Evolutionary conservation across 2,888 invertebrate species (phyloP).

Genomic region (Polydrusus tereticollis): DNA sequence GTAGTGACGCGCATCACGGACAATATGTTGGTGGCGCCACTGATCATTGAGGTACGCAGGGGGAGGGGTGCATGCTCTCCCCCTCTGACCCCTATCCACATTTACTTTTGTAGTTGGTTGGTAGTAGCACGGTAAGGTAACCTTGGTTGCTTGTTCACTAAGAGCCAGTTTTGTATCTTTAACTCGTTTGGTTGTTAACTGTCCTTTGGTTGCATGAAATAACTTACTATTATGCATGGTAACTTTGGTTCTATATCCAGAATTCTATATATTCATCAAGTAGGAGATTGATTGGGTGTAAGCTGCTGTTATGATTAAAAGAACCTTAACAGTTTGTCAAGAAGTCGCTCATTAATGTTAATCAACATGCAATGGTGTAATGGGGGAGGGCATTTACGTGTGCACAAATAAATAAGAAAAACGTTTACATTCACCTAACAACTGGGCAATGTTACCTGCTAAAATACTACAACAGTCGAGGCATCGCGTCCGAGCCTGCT

Average conservation of each 20-base stretch:
- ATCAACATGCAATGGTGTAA: too few species aligned
- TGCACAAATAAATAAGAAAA: too few species aligned
- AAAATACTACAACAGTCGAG: too few species aligned
- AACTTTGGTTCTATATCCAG: background rate
- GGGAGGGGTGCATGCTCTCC: conserved; percentile 39
- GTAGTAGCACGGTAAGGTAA: conserved; percentile 35
- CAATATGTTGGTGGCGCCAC: conserved; percentile 87
- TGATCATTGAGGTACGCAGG: conserved; percentile 88
- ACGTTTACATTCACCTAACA: too few species aligned
- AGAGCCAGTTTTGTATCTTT: background rate
- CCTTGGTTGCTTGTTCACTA: conserved; percentile 8
- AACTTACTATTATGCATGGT: background rate
- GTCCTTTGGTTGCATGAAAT: background rate
- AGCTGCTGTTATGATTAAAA: too few species aligned
- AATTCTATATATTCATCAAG: too few species aligned
- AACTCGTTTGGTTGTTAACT: background rate
- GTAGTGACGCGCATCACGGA: conserved; percentile 95
- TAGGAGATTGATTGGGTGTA: too few species aligned
- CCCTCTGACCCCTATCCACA: conserved; percentile 49
- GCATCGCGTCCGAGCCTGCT: too few species aligned
- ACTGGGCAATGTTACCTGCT: too few species aligned
- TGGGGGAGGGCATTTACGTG: too few species aligned
- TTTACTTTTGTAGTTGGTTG: conserved; percentile 46
- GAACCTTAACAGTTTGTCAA: too few species aligned
- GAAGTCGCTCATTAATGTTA: too few species aligned